Evolutionary conservation across 2,888 invertebrate genomes (phyloP), one percentile per base, ranked within the genome.

Genomic region (Platycheirus rosarum): DNA sequence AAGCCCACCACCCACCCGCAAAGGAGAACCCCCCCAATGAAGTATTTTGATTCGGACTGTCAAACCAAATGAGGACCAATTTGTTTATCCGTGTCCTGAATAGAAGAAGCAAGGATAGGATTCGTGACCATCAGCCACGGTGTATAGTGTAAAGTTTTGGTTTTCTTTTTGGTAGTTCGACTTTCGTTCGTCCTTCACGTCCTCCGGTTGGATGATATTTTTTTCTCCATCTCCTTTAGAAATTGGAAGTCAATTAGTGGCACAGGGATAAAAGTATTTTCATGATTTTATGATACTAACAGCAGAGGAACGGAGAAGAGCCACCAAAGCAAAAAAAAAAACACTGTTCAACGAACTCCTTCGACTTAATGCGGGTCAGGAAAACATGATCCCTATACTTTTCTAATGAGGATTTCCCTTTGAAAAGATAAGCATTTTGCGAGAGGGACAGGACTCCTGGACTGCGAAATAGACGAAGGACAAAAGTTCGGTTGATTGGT

Each of bases 191-290:
- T 76, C 82, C 71, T 82, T 82, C 70, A 66, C n/a, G n/a, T n/a
- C n/a, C n/a, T n/a, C n/a, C 35, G 26, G 29, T 66, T 71, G 42
- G 23, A 37, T 51, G 44, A 29, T 60, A 23, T 14, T 16, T 68
- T 49, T 18, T 46, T 49, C 42, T 48, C 9, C 37, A 11, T 49
- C 2, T 49, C 76, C 60, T 48, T 63, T 71, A 23, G 62, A 71
- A 82, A 76, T 76, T 76, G 82, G 82, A 71, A 82, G 82, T 82
- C 82, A 82, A 82, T 82, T 82, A 82, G 76, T 76, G 82, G 71
- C 66, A 63, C 32, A 63, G 63, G 76, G 76, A 82, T 82, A 76
- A 76, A 32, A 71, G 82, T 49, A 76, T 71, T 68, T 66, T 60
- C 79, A 70, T 70, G 76, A 82, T 82, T 80, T 75, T 75, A 80